These are phyloP conservation scores for Melinaea menophilus DNA, from an alignment of 2,888 invertebrate species.

Conservation along the genomic window DNA sequence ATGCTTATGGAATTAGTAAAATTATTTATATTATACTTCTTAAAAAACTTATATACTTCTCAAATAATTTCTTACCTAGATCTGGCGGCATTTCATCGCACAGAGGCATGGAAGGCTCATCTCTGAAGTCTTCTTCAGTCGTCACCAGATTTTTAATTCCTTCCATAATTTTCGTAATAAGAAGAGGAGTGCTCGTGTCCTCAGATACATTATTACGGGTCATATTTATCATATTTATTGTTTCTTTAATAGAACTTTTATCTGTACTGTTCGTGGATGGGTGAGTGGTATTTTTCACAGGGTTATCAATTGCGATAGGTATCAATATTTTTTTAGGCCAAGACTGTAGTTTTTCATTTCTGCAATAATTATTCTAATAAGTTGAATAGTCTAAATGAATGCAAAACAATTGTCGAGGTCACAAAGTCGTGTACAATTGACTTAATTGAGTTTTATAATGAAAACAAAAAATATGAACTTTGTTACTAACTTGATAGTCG, in stretches of 20 bases:
- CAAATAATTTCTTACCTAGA: constrained; percentile 71
- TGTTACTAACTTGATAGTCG: constrained; percentile 49
- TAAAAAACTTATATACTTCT: too few relatives aligned
- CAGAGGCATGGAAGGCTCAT: constrained; percentile 54
- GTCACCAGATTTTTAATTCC: constrained; percentile 51
- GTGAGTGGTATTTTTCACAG: constrained; percentile 35
- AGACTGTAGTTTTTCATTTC: constrained; percentile 41
- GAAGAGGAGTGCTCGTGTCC: constrained; percentile 44
- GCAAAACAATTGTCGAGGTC: too few relatives aligned
- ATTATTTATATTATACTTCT: too few relatives aligned
- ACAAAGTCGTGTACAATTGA: too few relatives aligned
- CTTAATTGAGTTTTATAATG: background rate
- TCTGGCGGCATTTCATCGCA: constrained; percentile 81
- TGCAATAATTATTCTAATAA: constrained; percentile 34
- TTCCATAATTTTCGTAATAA: constrained; percentile 55
- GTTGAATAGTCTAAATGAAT: background rate
- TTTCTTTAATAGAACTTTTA: constrained; percentile 20
- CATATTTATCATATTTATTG: constrained; percentile 40
- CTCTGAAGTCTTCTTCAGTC: constrained; percentile 48
- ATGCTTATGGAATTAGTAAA: too few relatives aligned
- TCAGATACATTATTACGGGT: constrained; percentile 37
- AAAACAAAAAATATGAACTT: background rate
- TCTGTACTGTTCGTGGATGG: constrained; percentile 27
- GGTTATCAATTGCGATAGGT: constrained; percentile 36
- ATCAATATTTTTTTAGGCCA: constrained; percentile 49